Percentiles rank a stretch among this genome's conserved stretches.
phyloP scores from a whole-genome alignment of 2,113 vertebrate genomes.

The Psammodynastes pulverulentus region DNA sequence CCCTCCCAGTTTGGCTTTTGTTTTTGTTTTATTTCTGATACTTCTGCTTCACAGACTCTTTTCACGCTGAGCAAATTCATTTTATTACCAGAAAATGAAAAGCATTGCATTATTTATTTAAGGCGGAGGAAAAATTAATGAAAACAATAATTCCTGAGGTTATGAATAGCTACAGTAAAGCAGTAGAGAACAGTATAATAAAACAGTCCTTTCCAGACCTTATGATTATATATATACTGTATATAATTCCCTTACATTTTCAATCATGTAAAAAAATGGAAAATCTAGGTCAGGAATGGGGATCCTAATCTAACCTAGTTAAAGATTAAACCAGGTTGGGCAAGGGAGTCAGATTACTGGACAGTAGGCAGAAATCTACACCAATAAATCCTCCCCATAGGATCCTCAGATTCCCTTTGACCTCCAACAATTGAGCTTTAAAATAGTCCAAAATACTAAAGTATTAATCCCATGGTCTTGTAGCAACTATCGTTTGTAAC shows the following conservation, averaged over 20 bases:
- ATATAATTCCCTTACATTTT: neutral
- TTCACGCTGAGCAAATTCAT: neutral
- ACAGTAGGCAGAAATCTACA: neutral
- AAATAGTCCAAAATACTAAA: neutral
- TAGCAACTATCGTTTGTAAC: neutral
- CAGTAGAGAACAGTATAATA: neutral
- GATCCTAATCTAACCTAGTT: neutral
- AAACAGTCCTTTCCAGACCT: neutral
- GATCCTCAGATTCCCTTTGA: neutral
- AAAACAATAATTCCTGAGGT: neutral
- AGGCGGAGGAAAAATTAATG: neutral
- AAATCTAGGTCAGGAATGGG: neutral
- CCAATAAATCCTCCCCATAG: neutral
- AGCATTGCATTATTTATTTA: neutral
- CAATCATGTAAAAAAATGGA: neutral
- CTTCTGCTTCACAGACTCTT: neutral
- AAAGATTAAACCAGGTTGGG: neutral
- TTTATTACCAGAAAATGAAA: neutral
- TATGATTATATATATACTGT: neutral
- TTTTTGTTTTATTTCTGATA: neutral
- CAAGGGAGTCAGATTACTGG: neutral
- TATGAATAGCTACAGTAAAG: neutral
- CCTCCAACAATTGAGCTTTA: neutral
- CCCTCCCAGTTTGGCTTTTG: neutral
- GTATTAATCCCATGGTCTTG: neutral